A percentile compares a stretch with the other conserved stretches of the same genome.
These are phyloP conservation scores for Euthynnus affinis DNA, from an alignment of 2,797 vertebrate species.

Conservation along the genomic window DNA sequence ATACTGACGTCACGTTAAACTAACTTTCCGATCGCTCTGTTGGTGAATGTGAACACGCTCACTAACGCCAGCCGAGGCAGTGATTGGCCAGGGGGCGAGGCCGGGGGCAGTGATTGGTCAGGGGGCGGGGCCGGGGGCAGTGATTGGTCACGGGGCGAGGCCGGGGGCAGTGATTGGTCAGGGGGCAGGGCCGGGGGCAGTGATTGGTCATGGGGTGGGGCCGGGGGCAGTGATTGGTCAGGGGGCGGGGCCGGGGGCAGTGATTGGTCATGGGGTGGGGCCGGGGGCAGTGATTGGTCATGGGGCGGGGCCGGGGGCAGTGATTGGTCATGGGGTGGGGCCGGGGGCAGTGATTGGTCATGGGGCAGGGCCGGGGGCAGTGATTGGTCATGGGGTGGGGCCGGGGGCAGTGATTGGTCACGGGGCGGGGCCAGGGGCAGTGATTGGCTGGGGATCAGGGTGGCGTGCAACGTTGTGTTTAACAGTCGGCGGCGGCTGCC, in stretches of 20 bases:
- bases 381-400: not conserved
- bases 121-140: not conserved
- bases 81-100: not conserved
- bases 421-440: not conserved
- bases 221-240: not conserved
- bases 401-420: not conserved
- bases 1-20: not conserved
- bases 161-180: too few relatives aligned
- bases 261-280: not conserved
- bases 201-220: not conserved
- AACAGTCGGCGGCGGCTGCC: conserved; percentile 36
- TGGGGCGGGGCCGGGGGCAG: not conserved
- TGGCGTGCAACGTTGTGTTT: not conserved
- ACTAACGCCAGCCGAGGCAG: conserved; percentile 30
- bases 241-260: not conserved
- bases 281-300: not conserved
- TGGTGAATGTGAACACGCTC: conserved; percentile 22
- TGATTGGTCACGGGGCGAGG: too few relatives aligned
- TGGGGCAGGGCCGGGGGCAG: not conserved
- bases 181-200: too few relatives aligned
- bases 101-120: not conserved
- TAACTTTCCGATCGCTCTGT: not conserved
- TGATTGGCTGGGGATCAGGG: not conserved
- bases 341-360: too few relatives aligned
- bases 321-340: too few relatives aligned